A percentile compares a stretch with the other conserved stretches of the same genome.
Conservation (phyloP, 2,113 vertebrate species). For the Thunnus maccoyii region DNA sequence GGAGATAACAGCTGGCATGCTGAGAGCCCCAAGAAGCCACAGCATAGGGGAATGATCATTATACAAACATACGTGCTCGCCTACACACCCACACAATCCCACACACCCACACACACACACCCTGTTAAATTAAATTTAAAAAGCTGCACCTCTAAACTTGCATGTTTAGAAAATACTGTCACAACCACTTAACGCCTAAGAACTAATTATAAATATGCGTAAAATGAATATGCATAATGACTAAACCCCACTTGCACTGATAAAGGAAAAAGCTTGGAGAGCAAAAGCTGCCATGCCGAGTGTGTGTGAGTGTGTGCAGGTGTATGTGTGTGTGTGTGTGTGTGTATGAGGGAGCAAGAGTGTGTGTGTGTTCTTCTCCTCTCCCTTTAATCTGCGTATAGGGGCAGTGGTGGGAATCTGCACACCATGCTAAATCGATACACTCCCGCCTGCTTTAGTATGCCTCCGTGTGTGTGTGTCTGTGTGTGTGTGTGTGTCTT, state of each 20-base stretch:
- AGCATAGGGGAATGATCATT: constrained; percentile 57
- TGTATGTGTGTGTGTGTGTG: constrained; percentile 29
- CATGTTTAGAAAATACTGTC: constrained; percentile 72
- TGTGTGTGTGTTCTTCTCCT: constrained; percentile 63
- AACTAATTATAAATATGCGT: constrained; percentile 79
- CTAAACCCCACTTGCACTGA: constrained; percentile 62
- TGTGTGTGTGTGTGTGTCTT: constrained; percentile 62
- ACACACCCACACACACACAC: constrained; percentile 17
- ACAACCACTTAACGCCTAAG: constrained; percentile 61
- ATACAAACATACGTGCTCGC: constrained; percentile 54
- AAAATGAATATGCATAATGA: constrained; percentile 78
- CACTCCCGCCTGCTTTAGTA: constrained; percentile 78
- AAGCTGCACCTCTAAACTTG: constrained; percentile 43
- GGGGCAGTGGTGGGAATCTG: constrained; percentile 84
- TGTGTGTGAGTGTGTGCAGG: constrained; percentile 48
- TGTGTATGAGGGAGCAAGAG: constrained; percentile 25
- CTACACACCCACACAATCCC: not conserved
- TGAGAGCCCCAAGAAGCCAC: constrained; percentile 58
- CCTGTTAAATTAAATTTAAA: constrained; percentile 53
- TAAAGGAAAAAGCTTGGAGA: constrained; percentile 76
- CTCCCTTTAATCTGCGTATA: constrained; percentile 80
- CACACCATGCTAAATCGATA: constrained; percentile 85
- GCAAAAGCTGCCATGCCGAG: constrained; percentile 53
- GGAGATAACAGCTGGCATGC: constrained; percentile 70
- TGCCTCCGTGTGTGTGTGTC: constrained; percentile 59